A percentile compares a stretch with the other conserved stretches of the same genome.
phyloP scores from a whole-genome alignment of 2,797 vertebrate species.

The Hippocampus kuda region DNA sequence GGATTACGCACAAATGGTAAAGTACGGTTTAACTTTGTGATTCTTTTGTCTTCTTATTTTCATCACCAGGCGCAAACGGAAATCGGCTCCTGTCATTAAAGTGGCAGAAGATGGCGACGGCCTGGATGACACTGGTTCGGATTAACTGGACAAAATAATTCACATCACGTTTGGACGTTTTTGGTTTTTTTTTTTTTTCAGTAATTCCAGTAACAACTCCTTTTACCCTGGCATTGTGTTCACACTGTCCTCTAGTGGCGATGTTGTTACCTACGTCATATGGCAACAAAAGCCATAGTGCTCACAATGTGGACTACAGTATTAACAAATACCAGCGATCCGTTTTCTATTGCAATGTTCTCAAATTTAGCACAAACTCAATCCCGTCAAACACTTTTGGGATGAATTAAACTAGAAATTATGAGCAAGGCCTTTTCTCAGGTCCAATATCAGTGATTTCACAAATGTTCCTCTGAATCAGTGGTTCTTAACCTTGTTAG shows the following conservation, averaged over 20 bases:
- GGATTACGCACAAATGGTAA: not conserved
- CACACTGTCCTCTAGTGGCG: conserved; percentile 55
- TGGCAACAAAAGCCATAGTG: not conserved
- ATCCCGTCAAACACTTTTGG: not conserved
- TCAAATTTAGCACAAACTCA: not conserved
- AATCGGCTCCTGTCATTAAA: conserved; percentile 67
- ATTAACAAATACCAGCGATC: not conserved
- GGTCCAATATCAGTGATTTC: not conserved
- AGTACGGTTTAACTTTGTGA: not conserved
- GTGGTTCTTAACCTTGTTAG: no score
- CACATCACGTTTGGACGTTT: conserved; percentile 8
- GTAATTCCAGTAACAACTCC: conserved; percentile 38
- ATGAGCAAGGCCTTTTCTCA: not conserved
- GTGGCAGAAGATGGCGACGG: conserved; percentile 60
- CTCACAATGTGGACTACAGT: not conserved
- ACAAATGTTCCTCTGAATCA: not conserved
- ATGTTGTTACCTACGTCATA: conserved; percentile 30
- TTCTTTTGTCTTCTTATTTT: conserved; percentile 1
- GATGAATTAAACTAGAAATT: not conserved
- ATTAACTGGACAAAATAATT: conserved; percentile 45
- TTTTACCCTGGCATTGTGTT: conserved; percentile 17
- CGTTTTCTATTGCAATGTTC: not conserved
- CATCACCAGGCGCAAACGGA: conserved; percentile 74
- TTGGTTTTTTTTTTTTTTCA: conserved; percentile 3
- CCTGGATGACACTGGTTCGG: conserved; percentile 69